Evolutionary conservation across 2,113 vertebrate species (phyloP).

Genomic region (Corythornis vintsioides): DNA sequence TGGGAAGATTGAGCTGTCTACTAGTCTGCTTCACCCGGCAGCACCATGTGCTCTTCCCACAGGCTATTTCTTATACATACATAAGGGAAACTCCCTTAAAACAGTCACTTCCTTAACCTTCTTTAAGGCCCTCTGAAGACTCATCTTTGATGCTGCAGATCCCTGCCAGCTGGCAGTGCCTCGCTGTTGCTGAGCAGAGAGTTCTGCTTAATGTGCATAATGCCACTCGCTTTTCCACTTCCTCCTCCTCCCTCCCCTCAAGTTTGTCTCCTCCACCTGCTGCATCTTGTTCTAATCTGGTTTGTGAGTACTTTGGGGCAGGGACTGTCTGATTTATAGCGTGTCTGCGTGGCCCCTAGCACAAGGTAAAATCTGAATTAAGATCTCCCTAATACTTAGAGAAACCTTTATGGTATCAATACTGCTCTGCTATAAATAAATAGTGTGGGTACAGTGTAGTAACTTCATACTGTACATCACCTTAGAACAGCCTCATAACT

Average conservation of each 20-base stretch:
- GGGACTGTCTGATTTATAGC: constrained; percentile 60
- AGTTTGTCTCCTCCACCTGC: constrained; percentile 65
- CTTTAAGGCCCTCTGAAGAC: constrained; percentile 15
- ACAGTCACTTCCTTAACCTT: constrained; percentile 49
- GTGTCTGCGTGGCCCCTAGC: constrained; percentile 51
- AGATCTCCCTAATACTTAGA: constrained; percentile 26
- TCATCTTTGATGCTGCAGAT: constrained; percentile 45
- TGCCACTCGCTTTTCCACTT: constrained; percentile 20
- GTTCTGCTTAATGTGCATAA: constrained; percentile 26
- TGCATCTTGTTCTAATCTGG: constrained; percentile 63
- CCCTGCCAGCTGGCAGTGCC: constrained; percentile 52
- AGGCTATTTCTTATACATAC: constrained; percentile 37
- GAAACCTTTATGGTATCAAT: constrained; percentile 57
- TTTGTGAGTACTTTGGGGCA: constrained; percentile 57
- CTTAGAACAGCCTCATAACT: background rate
- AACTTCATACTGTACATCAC: background rate
- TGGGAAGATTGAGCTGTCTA: background rate
- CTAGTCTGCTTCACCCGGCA: constrained; percentile 8
- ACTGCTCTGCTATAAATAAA: constrained; percentile 35
- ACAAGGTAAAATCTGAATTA: constrained; percentile 48
- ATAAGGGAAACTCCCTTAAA: constrained; percentile 59
- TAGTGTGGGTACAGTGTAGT: background rate
- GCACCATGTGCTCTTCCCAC: constrained; percentile 4
- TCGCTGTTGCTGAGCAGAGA: constrained; percentile 51
- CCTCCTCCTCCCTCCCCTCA: constrained; percentile 56